Evolutionary conservation across 2,797 vertebrate genomes (phyloP), one percentile per base, ranked within the genome.

Genomic region (Mus spretus): DNA sequence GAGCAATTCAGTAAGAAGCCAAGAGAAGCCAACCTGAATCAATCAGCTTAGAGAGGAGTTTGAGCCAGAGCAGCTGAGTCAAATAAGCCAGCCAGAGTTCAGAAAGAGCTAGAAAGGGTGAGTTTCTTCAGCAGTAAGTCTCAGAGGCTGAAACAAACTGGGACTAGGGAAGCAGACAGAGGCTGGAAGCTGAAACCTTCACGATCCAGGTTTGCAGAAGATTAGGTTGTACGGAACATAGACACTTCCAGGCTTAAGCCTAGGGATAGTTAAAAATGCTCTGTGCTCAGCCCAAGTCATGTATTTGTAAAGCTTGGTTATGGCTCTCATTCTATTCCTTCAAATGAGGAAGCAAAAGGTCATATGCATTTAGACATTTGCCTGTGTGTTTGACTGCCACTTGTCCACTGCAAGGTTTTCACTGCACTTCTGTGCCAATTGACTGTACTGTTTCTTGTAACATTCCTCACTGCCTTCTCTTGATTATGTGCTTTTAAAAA

Each of bases 401-500:
- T 90, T 31, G 47, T 50, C 89, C 93, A 82, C 31, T 81, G 47
- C 55, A 93, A 47, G 26, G 63, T 9, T 47, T 65, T 13, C 44
- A 47, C 61, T 79, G 34, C 26, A 53, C 22, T 84, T 89, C 96
- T 80, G 65, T 24, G 34, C 12, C 79, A 31, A 83, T 95, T 95
- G 89, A 65, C 67, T 95, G 81, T 67, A 37, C 81, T 88, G 85
- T 72, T 77, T 20, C 96, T 78, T 78, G 82, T 79, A 67, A 19
- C 57, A 74, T 79, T 95, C 83, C 83, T 70, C 79, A 37, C 47
- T 59, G 83, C 79, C 61, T 97, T 94, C 97, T 97, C 96, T 97
- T 91, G 75, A 96, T 59, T 94, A 89, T 80, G 89, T 89, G 89
- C 79, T 40, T 96, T 97, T 70, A 8, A 9, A 72, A 72, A 89